A percentile compares a stretch with the other conserved stretches of the same genome.
phyloP scores from a whole-genome alignment of 2,113 vertebrate genomes.

The Tragelaphus buxtoni region DNA sequence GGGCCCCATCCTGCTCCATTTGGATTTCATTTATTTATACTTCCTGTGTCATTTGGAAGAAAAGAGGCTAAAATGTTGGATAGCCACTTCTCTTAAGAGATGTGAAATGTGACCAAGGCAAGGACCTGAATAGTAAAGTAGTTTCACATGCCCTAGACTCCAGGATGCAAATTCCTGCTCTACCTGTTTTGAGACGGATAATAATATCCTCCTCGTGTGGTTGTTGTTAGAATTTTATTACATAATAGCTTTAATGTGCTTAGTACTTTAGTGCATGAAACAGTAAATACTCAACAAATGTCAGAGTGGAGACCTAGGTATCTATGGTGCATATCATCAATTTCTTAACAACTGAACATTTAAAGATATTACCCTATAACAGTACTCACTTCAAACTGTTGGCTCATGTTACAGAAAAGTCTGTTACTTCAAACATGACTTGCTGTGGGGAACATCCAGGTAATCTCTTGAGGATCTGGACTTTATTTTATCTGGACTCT shows the following conservation, averaged over 20 bases:
- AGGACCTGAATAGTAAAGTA: background rate
- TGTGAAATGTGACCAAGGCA: background rate
- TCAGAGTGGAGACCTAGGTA: background rate
- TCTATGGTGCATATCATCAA: background rate
- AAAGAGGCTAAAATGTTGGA: conserved; percentile 1
- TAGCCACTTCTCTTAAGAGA: background rate
- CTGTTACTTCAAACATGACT: background rate
- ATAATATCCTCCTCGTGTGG: background rate
- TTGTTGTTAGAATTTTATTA: conserved; percentile 3
- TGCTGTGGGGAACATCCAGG: background rate
- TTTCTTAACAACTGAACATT: conserved; percentile 11
- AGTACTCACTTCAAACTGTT: background rate
- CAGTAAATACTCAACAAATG: background rate
- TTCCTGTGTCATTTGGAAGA: background rate
- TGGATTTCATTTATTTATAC: background rate
- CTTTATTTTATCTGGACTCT: background rate
- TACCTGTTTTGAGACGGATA: background rate
- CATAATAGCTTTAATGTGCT: background rate
- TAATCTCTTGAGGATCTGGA: background rate
- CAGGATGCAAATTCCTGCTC: background rate
- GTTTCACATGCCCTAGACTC: background rate
- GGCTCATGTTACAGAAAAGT: background rate
- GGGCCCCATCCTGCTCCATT: background rate
- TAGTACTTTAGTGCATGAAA: background rate
- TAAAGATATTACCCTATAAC: background rate